These are phyloP conservation scores for Hypotaenidia philippensis DNA, from an alignment of 2,797 vertebrate species.

Conservation along the genomic window DNA sequence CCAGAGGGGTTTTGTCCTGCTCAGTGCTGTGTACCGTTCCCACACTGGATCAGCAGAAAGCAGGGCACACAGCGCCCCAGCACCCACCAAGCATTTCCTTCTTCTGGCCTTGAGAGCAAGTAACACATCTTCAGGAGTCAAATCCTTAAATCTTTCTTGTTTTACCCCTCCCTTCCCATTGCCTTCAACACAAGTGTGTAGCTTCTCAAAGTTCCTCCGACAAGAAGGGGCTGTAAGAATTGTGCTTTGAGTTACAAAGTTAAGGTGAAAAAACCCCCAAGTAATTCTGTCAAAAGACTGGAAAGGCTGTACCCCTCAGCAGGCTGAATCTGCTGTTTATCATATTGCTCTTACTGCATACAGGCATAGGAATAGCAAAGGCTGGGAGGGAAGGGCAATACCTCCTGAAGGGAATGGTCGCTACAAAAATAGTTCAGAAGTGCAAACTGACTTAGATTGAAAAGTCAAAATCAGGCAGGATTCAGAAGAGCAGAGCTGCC, in stretches of 20 bases:
- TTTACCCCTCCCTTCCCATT: neutral
- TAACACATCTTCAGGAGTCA: neutral
- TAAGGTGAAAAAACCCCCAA: neutral
- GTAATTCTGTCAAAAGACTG: neutral
- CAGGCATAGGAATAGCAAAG: neutral
- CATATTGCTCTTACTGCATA: neutral
- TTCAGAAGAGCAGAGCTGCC: slow-evolving; percentile 16
- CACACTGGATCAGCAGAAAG: neutral
- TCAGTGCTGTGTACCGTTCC: neutral
- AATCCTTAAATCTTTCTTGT: neutral
- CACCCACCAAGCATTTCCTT: rapidly evolving
- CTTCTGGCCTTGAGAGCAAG: neutral
- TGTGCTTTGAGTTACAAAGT: neutral
- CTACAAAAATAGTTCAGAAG: slow-evolving; percentile 12
- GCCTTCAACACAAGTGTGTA: neutral
- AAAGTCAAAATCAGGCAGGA: slow-evolving; percentile 15
- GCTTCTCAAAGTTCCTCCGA: neutral
- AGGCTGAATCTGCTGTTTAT: neutral
- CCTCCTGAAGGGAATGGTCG: slow-evolving; percentile 1
- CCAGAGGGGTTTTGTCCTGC: neutral
- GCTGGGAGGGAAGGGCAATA: neutral
- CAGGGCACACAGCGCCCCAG: neutral
- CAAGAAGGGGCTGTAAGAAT: neutral
- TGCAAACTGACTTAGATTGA: neutral
- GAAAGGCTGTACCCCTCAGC: neutral